Base-by-base conservation (phyloP, 1,140 invertebrate genomes). In the Megalonaias nervosa region DNA sequence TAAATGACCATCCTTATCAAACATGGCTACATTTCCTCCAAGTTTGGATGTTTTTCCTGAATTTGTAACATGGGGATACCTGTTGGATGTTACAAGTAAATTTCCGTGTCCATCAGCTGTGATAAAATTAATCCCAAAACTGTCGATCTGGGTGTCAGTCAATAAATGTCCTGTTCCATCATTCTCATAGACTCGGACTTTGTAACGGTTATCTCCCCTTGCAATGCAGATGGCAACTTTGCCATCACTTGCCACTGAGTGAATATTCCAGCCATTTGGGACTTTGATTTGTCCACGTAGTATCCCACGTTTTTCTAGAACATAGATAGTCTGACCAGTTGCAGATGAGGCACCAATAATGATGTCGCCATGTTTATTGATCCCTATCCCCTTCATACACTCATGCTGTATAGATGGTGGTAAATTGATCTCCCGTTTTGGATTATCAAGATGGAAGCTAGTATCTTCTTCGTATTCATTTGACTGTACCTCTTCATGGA, bases 1-100 rank as follows among this genome's bases (percentile, higher is more conserved):
- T 23, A 88, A 26, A 11, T 76, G 67, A 19, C 87, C 86, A 9
- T 86, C 79, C 5, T 62, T 55, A 64, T 85, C 82, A 78, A 85
- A 87, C n/a, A 88, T 74, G 19, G 85, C 84, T 19, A 88, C 79
- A 65, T 88, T 88, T 26, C 87, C 87, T 1, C 87, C 87, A 15
- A 84, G 83, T 62, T 87, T 88, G 31, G 85, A 77, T 5, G 75
- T 77, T 67, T 77, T 77, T 26, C 75, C 75, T 58, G 66, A 77
- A 38, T 71, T 77, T 12, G 75, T 77, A 11, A 71, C 59, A 72
- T 84, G 81, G 19, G 85, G 79, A 74, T 88, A 88, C 16, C 87
- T 76, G 67, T 82, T 88, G 14, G 87, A 85, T 57, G 87, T 80
- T 13, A 87, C 82, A 23, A 88, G 82, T 15, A 88, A 68, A 21